phyloP scores from a whole-genome alignment of 2,888 invertebrate genomes.

The Xiphydria camelus region DNA sequence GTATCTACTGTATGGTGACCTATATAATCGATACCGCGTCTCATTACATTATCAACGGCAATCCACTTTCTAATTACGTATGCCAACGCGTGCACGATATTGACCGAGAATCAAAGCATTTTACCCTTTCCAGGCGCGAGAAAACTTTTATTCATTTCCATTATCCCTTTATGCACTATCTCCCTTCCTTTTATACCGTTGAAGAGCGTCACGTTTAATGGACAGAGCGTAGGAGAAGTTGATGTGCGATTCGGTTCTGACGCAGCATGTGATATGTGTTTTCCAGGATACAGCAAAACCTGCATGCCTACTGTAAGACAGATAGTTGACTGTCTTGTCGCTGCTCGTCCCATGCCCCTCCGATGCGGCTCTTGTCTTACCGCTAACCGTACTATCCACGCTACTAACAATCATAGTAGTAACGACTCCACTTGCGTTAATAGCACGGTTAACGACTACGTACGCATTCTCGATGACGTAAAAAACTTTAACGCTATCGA shows the following conservation, averaged over 20 bases:
- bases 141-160: too few species aligned
- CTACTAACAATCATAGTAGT: conserved; percentile 43
- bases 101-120: too few species aligned
- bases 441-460: conserved; percentile 36
- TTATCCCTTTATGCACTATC: too few species aligned
- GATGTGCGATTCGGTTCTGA: conserved; percentile 43
- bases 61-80: too few species aligned
- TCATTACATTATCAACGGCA: too few species aligned
- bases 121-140: too few species aligned
- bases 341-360: conserved; percentile 53
- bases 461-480: conserved; percentile 33
- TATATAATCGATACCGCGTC: too few species aligned
- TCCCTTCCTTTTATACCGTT: too few species aligned
- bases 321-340: conserved; percentile 55
- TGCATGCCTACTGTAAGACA: conserved; percentile 66
- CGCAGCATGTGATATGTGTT: conserved; percentile 55
- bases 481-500: conserved; percentile 25
- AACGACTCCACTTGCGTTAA: conserved; percentile 35
- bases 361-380: conserved; percentile 53
- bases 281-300: conserved; percentile 61
- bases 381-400: conserved; percentile 49
- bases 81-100: too few species aligned
- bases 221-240: conserved; percentile 17
- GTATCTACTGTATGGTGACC: too few species aligned
- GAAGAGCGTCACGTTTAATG: too few species aligned